Conservation (phyloP, 2,797 vertebrate species). For the Dromococcyx pavoninus region DNA sequence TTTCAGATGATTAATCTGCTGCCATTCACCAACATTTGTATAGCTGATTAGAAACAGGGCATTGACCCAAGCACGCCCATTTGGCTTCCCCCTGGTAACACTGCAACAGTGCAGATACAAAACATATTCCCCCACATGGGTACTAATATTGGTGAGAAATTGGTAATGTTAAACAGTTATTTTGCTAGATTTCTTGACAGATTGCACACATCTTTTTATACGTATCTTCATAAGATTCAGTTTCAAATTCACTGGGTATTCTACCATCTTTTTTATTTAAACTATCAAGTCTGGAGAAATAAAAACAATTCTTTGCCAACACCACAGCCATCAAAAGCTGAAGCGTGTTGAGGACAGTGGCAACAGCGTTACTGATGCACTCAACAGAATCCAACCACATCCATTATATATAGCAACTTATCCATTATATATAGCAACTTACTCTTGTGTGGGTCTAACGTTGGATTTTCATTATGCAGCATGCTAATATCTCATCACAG, state of each 20-base stretch:
- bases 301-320: not conserved
- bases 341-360: not conserved
- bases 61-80: slow-evolving; percentile 7
- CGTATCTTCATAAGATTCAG: not conserved
- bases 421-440: not conserved
- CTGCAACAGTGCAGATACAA: not conserved
- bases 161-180: not conserved
- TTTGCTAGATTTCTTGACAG: not conserved
- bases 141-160: not conserved
- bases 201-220: not conserved
- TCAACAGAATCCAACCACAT: not conserved
- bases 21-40: slow-evolving; percentile 65
- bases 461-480: not conserved
- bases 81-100: not conserved
- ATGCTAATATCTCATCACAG: not conserved
- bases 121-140: not conserved
- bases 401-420: not conserved
- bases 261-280: not conserved
- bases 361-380: not conserved
- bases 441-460: not conserved
- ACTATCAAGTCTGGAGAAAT: not conserved
- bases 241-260: not conserved
- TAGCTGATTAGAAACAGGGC: slow-evolving; percentile 57
- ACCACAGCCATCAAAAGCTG: not conserved
- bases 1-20: slow-evolving; percentile 72